These are phyloP conservation scores for Amphimallon solstitiale DNA, from an alignment of 2,888 invertebrate species.

Conservation along the genomic window DNA sequence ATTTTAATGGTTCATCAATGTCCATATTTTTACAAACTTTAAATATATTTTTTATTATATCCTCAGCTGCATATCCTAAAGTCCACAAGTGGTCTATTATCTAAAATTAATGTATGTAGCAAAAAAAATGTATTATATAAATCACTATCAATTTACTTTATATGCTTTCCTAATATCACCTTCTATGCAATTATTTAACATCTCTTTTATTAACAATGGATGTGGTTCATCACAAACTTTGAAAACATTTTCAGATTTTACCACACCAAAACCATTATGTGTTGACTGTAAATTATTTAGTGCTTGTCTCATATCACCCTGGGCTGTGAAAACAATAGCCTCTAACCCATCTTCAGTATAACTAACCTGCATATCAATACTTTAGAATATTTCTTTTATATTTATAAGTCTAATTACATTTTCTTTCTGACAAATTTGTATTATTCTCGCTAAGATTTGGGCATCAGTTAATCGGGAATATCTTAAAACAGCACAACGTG, in stretches of 20 bases:
- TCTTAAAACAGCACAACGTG: constrained; percentile 95
- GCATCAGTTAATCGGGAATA: constrained; percentile 91
- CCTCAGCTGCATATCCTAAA: constrained; percentile 96
- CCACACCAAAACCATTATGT: constrained; percentile 88
- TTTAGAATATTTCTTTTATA: not conserved
- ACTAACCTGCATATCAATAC: constrained; percentile 66
- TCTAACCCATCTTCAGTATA: constrained; percentile 93
- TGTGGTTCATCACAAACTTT: constrained; percentile 99
- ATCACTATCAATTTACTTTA: constrained; percentile 63
- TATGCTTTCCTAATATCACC: constrained; percentile 89
- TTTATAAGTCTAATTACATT: constrained; percentile 64
- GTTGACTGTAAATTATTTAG: constrained; percentile 98
- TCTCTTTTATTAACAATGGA: constrained; percentile 90
- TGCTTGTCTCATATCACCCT: constrained; percentile 98
- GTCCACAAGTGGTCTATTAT: constrained; percentile 89
- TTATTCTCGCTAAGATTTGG: constrained; percentile 84
- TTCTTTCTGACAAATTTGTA: constrained; percentile 80
- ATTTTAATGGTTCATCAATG: constrained; percentile 82
- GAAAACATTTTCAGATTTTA: constrained; percentile 95
- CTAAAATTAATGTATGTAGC: constrained; percentile 57
- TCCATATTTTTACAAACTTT: constrained; percentile 90
- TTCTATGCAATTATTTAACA: constrained; percentile 85
- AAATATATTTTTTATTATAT: constrained; percentile 95
- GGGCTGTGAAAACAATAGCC: constrained; percentile 97
- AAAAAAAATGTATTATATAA: not conserved